A percentile compares a stretch with the other conserved stretches of the same genome.
Evolutionary conservation across 2,113 vertebrate genomes (phyloP).

Genomic region (Narcine bancroftii): DNA sequence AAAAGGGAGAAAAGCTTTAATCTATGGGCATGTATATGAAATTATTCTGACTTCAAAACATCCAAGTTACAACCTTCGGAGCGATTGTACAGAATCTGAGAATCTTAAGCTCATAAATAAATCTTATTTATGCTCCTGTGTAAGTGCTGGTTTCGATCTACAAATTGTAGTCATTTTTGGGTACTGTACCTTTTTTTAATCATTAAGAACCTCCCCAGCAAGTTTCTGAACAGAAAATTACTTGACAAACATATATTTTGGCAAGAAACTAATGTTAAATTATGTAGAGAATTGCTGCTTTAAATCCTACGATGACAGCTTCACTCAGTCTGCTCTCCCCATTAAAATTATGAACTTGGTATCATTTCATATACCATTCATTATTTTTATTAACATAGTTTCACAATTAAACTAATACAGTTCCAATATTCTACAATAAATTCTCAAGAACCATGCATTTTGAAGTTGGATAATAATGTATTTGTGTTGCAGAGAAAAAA

Average conservation of each 20-base stretch:
- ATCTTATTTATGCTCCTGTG: conserved; percentile 3
- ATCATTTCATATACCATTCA: background rate
- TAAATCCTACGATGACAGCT: background rate
- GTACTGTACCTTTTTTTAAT: background rate
- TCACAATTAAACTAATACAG: background rate
- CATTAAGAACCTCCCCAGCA: background rate
- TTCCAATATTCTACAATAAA: background rate
- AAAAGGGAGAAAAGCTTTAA: background rate
- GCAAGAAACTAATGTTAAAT: background rate
- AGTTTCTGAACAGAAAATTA: conserved; percentile 1
- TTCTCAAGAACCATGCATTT: background rate
- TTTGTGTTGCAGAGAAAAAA: too few species aligned
- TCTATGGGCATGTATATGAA: background rate
- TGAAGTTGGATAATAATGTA: background rate
- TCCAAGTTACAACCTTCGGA: background rate
- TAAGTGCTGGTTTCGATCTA: background rate
- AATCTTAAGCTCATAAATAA: background rate
- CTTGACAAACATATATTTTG: background rate
- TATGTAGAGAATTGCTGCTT: background rate
- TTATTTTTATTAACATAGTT: background rate
- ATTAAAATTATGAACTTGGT: background rate
- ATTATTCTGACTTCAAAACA: conserved; percentile 9
- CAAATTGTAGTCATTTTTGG: background rate
- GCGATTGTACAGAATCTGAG: background rate
- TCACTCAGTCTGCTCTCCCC: background rate